Evolutionary conservation across 2,888 invertebrate species (phyloP).

Genomic region (Drosophila percnosoma): DNA sequence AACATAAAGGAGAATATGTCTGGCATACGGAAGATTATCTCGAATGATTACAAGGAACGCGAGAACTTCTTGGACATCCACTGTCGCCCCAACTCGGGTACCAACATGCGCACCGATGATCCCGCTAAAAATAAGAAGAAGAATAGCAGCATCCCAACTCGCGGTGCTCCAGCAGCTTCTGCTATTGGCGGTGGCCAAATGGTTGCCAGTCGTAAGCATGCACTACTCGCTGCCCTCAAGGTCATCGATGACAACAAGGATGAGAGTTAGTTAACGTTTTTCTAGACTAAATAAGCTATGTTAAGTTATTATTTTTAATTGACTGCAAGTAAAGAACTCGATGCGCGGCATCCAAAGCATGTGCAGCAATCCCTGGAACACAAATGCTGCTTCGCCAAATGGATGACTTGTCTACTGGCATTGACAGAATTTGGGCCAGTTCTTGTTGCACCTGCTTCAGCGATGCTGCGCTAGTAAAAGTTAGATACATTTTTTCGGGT

Average conservation of each 20-base stretch:
- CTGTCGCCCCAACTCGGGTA: conserved; percentile 78
- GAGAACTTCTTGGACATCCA: conserved; percentile 83
- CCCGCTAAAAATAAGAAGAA: conserved; percentile 54
- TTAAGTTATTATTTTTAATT: conserved; percentile 70
- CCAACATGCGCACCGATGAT: conserved; percentile 60
- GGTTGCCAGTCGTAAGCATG: conserved; percentile 85
- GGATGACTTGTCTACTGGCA: conserved; percentile 40
- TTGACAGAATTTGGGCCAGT: conserved; percentile 3
- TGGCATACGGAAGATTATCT: conserved; percentile 81
- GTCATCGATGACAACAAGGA: conserved; percentile 86
- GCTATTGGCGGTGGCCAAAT: conserved; percentile 39
- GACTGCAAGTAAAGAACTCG: conserved; percentile 41
- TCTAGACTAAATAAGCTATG: conserved; percentile 52
- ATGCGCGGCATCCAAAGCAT: conserved; percentile 25
- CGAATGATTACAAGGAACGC: conserved; percentile 82
- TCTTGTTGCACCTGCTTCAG: conserved; percentile 39
- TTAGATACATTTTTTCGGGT: conserved; percentile 2
- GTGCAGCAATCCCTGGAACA: conserved; percentile 26
- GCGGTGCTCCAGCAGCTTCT: conserved; percentile 22
- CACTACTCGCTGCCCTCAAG: conserved; percentile 87
- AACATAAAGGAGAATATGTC: conserved; percentile 77
- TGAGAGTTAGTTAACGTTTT: conserved; percentile 65
- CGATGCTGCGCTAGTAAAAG: not conserved
- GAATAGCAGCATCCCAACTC: conserved; percentile 47
- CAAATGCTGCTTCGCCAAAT: not conserved